phyloP scores from a whole-genome alignment of 92 coral and sea anemone genomes.

The Epizoanthus stellaris region DNA sequence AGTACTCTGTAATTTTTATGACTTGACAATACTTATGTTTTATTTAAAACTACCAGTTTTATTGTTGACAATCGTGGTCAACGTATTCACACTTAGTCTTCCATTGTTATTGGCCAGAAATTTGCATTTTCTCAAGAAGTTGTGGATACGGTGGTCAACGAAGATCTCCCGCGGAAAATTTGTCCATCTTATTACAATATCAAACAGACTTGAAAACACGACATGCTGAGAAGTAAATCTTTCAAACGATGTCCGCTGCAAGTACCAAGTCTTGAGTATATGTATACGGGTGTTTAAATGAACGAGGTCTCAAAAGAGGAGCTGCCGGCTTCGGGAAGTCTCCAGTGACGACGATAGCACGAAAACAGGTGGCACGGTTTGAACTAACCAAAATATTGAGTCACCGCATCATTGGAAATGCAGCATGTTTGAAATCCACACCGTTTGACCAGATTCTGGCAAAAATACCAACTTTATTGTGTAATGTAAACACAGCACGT shows the following conservation, averaged over 20 bases:
- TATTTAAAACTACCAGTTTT: conserved; percentile 37
- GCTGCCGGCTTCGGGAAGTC: no score
- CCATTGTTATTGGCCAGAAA: conserved; percentile 26
- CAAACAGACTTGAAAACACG: neutral
- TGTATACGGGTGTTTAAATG: no score
- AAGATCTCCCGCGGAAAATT: neutral
- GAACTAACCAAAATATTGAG: no score
- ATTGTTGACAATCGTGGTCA: conserved; percentile 31
- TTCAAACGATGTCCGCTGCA: neutral
- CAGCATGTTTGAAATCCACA: no score
- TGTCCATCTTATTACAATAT: neutral
- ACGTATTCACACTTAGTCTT: conserved; percentile 21
- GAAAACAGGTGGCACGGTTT: no score
- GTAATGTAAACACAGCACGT: no score
- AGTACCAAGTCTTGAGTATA: no score
- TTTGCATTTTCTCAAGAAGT: conserved; percentile 32
- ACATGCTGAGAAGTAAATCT: conserved; percentile 2
- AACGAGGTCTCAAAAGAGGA: no score
- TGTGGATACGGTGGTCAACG: conserved; percentile 38
- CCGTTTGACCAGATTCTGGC: no score
- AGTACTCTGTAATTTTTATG: conserved; percentile 5
- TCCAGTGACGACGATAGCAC: no score
- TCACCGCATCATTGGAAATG: no score
- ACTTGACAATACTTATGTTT: conserved; percentile 24
- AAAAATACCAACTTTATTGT: no score